Percentiles rank a stretch among this genome's conserved stretches.
phyloP scores from a whole-genome alignment of 2,888 invertebrate genomes.

The Lypha dubia region DNA sequence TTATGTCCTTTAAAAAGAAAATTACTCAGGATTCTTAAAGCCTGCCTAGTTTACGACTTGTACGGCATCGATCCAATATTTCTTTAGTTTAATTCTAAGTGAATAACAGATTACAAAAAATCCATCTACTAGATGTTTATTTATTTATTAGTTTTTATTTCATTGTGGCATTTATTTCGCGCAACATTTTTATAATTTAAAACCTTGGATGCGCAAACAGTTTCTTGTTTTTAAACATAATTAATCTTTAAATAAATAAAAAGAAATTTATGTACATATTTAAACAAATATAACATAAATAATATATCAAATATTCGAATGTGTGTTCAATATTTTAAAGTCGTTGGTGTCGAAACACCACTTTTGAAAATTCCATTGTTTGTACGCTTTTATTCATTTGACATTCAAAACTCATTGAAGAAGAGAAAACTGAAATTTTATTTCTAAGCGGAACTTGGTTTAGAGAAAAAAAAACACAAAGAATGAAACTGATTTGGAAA shows the following conservation, averaged over 20 bases:
- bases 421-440: too few species aligned
- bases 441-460: too few species aligned
- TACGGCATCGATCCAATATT: background rate
- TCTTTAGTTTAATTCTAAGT: constrained; percentile 14
- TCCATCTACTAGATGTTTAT: constrained; percentile 57
- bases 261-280: background rate
- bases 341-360: too few species aligned
- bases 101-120: constrained; percentile 58
- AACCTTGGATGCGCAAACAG: constrained; percentile 62
- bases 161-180: constrained; percentile 26
- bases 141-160: constrained; percentile 33
- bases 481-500: too few species aligned
- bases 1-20: too few species aligned
- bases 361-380: too few species aligned
- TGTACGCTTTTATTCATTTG: too few species aligned
- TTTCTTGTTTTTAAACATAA: constrained; percentile 23
- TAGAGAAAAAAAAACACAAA: too few species aligned
- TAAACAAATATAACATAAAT: too few species aligned
- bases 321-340: too few species aligned
- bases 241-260: constrained; percentile 7
- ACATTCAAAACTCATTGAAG: too few species aligned
- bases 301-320: too few species aligned
- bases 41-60: background rate
- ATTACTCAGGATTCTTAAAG: background rate
- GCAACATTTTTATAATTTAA: constrained; percentile 35